Conservation (phyloP, 1,140 invertebrate genomes). For the Dolichoris vasculosae region DNA sequence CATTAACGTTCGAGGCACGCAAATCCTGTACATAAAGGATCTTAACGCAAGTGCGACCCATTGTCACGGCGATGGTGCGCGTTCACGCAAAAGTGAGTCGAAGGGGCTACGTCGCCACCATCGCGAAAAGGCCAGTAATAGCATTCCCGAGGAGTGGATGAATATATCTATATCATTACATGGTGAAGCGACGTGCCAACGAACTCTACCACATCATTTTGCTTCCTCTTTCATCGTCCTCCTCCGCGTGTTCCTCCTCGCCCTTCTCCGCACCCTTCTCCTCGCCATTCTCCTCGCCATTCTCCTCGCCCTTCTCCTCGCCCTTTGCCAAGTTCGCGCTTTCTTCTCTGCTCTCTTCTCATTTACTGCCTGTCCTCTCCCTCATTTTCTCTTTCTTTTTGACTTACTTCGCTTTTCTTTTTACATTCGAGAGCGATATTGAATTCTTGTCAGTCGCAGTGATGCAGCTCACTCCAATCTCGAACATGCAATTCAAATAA, state of each 20-base stretch:
- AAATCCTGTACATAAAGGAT: slow-evolving; percentile 61
- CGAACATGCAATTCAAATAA: not conserved
- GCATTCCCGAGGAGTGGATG: slow-evolving; percentile 60
- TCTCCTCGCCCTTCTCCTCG: no score
- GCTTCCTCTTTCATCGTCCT: slow-evolving; percentile 20
- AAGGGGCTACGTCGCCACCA: not conserved
- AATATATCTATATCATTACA: slow-evolving; percentile 64
- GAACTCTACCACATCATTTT: slow-evolving; percentile 62
- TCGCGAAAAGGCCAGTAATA: slow-evolving; percentile 63
- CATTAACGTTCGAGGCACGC: slow-evolving; percentile 61
- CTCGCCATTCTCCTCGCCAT: not conserved
- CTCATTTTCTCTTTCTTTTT: not conserved
- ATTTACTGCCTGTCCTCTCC: no score
- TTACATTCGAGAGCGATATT: not conserved
- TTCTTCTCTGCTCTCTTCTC: no score
- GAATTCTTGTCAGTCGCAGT: not conserved
- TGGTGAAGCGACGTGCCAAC: slow-evolving; percentile 57
- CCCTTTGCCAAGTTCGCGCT: not conserved
- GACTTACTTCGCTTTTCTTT: not conserved
- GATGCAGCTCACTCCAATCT: not conserved
- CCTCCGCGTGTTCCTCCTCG: not conserved
- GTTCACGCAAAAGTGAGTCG: not conserved
- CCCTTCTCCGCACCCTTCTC: slow-evolving; percentile 1
- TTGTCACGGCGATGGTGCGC: slow-evolving; percentile 57
- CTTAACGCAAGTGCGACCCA: slow-evolving; percentile 54